phyloP scores from a whole-genome alignment of 1,140 invertebrate species.

The Ectropis grisescens region DNA sequence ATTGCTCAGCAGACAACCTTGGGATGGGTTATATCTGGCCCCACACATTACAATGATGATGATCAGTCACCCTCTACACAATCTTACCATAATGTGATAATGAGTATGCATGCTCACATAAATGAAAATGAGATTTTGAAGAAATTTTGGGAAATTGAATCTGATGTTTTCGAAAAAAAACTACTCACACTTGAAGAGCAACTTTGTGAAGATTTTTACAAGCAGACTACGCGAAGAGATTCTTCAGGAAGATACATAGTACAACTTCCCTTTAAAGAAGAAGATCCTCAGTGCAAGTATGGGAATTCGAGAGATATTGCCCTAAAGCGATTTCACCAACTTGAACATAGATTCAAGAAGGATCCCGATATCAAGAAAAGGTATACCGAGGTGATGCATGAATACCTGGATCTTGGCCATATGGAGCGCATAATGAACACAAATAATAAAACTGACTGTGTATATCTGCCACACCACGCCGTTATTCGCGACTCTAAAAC shows the following conservation, averaged over 20 bases:
- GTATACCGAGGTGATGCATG: constrained; percentile 9
- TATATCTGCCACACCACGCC: constrained; percentile 5
- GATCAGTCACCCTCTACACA: too few relatives aligned
- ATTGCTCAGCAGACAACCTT: constrained; percentile 9
- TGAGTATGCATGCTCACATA: constrained; percentile 4
- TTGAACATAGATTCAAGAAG: constrained; percentile 6
- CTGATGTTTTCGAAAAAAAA: neutral
- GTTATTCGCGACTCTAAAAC: neutral
- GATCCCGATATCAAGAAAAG: constrained; percentile 3
- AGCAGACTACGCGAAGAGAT: constrained; percentile 7
- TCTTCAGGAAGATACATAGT: constrained; percentile 11
- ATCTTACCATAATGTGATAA: neutral
- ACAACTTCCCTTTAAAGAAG: constrained; percentile 8
- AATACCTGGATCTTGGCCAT: constrained; percentile 13
- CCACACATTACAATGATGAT: too few relatives aligned
- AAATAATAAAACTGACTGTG: neutral
- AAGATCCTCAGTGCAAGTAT: constrained; percentile 5
- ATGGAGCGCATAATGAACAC: constrained; percentile 8
- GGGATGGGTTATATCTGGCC: constrained; percentile 14
- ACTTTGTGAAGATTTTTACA: constrained; percentile 9
- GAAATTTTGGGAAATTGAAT: constrained; percentile 15
- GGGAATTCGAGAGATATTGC: constrained; percentile 8
- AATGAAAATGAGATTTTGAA: constrained; percentile 9
- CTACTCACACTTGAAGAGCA: constrained; percentile 7
- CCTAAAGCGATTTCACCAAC: constrained; percentile 3